Conservation (phyloP, 2,113 vertebrate species). For the Cyphomyrus discorhynchus region DNA sequence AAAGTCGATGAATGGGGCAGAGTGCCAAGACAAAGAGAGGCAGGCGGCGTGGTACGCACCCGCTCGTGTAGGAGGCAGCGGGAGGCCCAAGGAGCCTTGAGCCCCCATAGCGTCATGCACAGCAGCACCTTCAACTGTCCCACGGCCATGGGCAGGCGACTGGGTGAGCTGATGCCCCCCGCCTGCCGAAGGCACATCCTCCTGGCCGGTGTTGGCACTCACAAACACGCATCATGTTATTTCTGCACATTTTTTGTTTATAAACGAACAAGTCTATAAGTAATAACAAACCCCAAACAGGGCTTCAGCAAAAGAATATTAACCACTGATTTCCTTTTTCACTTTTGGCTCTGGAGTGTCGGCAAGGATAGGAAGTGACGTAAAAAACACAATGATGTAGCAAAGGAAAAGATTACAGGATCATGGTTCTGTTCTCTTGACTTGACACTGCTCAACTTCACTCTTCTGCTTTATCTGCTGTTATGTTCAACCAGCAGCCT, state of each 20-base stretch:
- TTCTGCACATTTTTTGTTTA: not conserved
- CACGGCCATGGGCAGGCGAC: not conserved
- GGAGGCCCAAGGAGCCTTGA: not conserved
- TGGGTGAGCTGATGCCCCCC: not conserved
- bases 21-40: conserved; percentile 29
- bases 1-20: conserved; percentile 48
- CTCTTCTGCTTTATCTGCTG: not conserved
- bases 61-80: not conserved
- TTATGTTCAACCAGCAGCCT: not conserved
- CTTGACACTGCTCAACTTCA: not conserved
- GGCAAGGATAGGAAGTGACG: not conserved
- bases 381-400: not conserved
- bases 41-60: not conserved
- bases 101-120: conserved; percentile 10
- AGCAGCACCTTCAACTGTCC: not conserved
- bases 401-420: not conserved
- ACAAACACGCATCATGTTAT: not conserved
- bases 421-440: not conserved
- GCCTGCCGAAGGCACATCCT: not conserved
- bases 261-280: not conserved
- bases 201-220: not conserved
- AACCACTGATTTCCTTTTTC: not conserved
- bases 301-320: not conserved
- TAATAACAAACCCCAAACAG: not conserved
- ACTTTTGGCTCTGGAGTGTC: not conserved